These are phyloP conservation scores for Hoplodrina ambigua DNA, from an alignment of 2,888 invertebrate genomes.

Conservation along the genomic window DNA sequence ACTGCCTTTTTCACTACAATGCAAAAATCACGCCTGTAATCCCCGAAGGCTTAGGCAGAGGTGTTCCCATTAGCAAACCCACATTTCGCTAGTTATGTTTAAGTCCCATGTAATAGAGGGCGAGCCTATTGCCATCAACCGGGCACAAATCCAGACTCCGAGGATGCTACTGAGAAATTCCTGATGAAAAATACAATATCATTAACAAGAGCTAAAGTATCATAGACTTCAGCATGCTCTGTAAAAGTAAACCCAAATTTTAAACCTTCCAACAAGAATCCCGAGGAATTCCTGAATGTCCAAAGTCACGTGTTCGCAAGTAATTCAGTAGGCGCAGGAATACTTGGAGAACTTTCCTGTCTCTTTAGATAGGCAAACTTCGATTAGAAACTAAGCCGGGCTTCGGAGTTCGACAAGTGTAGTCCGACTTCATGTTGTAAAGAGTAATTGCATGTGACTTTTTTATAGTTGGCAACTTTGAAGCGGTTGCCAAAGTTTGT, in stretches of 20 bases:
- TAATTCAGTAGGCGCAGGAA: conserved; percentile 65
- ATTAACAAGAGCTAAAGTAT: conserved; percentile 1
- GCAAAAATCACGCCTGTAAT: no score
- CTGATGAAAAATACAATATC: no score
- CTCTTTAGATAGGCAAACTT: conserved; percentile 68
- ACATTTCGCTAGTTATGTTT: no score
- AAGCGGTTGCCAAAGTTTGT: conserved; percentile 52
- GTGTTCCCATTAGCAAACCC: no score
- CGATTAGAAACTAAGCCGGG: conserved; percentile 68
- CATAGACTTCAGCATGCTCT: conserved; percentile 12
- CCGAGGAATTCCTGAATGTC: conserved; percentile 45
- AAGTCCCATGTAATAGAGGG: no score
- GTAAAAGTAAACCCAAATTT: conserved; percentile 44
- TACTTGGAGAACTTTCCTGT: conserved; percentile 61
- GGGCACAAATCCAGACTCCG: no score
- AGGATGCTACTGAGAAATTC: no score
- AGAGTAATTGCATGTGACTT: conserved; percentile 66
- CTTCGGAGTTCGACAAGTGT: conserved; percentile 66
- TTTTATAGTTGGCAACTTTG: conserved; percentile 57
- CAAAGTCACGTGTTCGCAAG: conserved; percentile 63
- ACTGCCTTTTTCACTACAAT: no score
- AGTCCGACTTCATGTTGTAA: conserved; percentile 63
- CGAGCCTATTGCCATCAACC: no score
- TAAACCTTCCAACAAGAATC: conserved; percentile 33
- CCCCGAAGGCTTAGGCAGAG: no score